These are phyloP conservation scores for Ageneiosus marmoratus DNA, from an alignment of 2,113 vertebrate species.

Conservation along the genomic window DNA sequence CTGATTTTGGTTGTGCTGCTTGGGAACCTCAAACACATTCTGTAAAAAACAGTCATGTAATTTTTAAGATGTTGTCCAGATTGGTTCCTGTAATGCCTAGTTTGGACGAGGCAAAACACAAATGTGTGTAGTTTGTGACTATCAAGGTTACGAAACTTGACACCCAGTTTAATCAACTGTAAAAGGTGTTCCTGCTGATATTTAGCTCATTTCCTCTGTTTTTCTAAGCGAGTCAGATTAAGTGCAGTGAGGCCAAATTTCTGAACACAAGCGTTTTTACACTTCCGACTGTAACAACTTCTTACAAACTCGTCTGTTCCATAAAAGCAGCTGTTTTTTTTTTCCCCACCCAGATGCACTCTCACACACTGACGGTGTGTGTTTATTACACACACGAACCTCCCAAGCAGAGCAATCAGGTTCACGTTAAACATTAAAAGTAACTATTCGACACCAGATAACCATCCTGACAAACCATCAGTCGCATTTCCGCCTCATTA, in stretches of 20 bases:
- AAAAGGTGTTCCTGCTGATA: too few relatives aligned
- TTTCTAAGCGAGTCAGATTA: not conserved
- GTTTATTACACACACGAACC: conserved; percentile 12
- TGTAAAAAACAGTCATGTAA: not conserved
- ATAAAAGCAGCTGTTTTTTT: not conserved
- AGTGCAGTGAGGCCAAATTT: not conserved
- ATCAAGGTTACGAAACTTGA: not conserved
- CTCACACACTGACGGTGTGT: not conserved
- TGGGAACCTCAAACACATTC: not conserved
- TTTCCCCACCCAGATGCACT: not conserved
- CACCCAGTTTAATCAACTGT: not conserved
- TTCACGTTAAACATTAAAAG: conserved; percentile 46
- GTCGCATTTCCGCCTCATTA: conserved; percentile 45
- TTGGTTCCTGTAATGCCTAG: not conserved
- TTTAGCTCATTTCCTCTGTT: not conserved
- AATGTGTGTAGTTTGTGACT: not conserved
- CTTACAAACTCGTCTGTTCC: not conserved
- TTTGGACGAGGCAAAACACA: not conserved
- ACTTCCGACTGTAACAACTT: not conserved
- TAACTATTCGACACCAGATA: conserved; percentile 37
- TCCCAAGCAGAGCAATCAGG: conserved; percentile 34
- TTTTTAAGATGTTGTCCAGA: not conserved
- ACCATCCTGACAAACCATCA: conserved; percentile 39
- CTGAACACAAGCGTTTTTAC: too few relatives aligned
- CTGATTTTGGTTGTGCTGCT: not conserved